These are phyloP conservation scores for Ammodytes marinus DNA, from an alignment of 2,113 vertebrate species.

Conservation along the genomic window DNA sequence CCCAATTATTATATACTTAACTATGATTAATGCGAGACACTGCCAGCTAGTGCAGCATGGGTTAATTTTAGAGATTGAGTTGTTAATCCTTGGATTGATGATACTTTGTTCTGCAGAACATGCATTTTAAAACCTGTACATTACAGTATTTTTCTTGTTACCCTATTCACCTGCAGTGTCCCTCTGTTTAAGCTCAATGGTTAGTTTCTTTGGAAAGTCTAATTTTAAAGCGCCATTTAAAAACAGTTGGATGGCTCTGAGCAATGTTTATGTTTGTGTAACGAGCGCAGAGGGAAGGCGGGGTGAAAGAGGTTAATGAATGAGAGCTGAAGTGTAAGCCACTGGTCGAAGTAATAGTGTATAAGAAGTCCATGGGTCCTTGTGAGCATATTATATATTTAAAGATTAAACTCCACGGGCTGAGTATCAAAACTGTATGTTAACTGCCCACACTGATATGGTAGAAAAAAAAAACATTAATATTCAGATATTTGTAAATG, in stretches of 20 bases:
- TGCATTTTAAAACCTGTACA: too few species aligned
- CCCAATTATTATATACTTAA: too few species aligned
- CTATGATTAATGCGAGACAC: too few species aligned
- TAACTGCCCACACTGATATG: neutral
- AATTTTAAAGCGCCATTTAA: neutral
- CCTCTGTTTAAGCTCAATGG: too few species aligned
- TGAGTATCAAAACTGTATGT: neutral
- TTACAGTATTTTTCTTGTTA: too few species aligned
- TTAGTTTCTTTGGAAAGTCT: neutral
- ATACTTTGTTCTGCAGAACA: too few species aligned
- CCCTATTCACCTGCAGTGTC: too few species aligned
- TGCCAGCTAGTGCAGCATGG: too few species aligned
- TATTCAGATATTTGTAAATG: neutral
- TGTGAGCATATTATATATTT: neutral
- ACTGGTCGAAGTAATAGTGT: neutral
- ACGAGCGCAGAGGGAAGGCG: neutral
- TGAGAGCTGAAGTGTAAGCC: conserved; percentile 9
- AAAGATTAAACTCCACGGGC: conserved; percentile 7
- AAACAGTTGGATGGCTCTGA: neutral
- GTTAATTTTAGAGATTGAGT: too few species aligned
- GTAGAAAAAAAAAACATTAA: neutral
- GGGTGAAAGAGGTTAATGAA: conserved; percentile 27
- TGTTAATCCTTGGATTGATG: too few species aligned
- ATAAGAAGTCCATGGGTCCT: neutral
- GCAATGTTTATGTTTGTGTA: neutral